Conservation (phyloP, 2,797 vertebrate species). For the Acridotheres tristis region DNA sequence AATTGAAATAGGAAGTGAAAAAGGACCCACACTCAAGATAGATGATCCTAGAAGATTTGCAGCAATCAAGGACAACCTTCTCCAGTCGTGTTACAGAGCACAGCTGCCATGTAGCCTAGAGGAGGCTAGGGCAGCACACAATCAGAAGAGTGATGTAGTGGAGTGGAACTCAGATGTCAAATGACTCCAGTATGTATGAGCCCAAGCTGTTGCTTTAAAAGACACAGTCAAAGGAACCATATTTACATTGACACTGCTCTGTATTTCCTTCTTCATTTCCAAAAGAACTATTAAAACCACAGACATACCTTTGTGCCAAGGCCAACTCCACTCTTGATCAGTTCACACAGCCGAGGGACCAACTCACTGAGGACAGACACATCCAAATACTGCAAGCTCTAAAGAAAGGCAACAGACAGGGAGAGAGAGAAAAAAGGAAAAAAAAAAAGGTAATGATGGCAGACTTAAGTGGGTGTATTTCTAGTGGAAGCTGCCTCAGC, state of each 20-base stretch:
- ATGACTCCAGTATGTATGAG: neutral
- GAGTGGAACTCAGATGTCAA: neutral
- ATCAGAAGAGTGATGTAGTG: neutral
- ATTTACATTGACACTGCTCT: neutral
- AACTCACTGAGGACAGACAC: conserved; percentile 90
- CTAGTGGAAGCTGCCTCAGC: neutral
- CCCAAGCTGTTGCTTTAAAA: neutral
- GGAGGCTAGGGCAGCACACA: neutral
- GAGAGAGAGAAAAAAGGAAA: neutral
- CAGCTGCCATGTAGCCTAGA: neutral
- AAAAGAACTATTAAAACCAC: neutral
- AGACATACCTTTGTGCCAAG: conserved; percentile 92
- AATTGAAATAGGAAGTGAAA: neutral
- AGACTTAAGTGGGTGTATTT: neutral
- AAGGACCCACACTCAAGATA: neutral
- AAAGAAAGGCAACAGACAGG: neutral
- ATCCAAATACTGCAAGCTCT: conserved; percentile 97
- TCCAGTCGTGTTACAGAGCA: neutral
- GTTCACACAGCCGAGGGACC: conserved; percentile 91
- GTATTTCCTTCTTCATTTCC: neutral
- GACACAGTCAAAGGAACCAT: neutral
- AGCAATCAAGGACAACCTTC: neutral
- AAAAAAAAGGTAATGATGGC: neutral
- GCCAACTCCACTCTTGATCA: conserved; percentile 94
- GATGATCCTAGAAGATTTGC: neutral